phyloP scores from a whole-genome alignment of 2,113 vertebrate genomes.

The Puffinus mauretanicus region DNA sequence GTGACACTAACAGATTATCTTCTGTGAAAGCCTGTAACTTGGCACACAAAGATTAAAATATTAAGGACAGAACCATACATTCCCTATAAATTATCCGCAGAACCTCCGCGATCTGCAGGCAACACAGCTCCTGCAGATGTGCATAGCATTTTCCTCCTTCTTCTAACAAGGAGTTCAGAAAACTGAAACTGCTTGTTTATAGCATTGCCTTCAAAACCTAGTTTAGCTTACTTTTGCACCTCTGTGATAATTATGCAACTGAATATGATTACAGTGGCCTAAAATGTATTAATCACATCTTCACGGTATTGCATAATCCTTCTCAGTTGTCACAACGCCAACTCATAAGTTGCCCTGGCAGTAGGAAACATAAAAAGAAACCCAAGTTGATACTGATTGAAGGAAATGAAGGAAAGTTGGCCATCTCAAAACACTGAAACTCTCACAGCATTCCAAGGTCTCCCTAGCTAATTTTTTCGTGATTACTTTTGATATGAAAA shows the following conservation, averaged over 20 bases:
- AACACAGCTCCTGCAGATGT: neutral
- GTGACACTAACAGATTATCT: neutral
- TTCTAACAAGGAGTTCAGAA: neutral
- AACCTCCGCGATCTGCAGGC: neutral
- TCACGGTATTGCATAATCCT: slow-evolving; percentile 30
- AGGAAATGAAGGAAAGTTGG: slow-evolving; percentile 67
- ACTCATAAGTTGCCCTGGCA: slow-evolving; percentile 33
- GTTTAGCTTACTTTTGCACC: neutral
- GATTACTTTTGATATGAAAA: slow-evolving; percentile 63
- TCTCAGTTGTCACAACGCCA: slow-evolving; percentile 12
- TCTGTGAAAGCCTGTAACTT: neutral
- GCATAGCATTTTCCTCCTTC: neutral
- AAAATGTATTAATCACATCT: slow-evolving; percentile 54
- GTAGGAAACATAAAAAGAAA: slow-evolving; percentile 59
- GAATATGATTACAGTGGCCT: slow-evolving; percentile 35
- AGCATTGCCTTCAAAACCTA: neutral
- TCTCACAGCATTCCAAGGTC: slow-evolving; percentile 49
- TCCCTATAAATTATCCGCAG: neutral
- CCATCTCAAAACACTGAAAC: slow-evolving; percentile 15
- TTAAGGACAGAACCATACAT: neutral
- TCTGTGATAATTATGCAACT: slow-evolving; percentile 48
- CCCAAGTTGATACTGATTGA: slow-evolving; percentile 64
- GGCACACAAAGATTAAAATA: neutral
- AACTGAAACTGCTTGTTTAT: neutral
- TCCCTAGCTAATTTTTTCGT: slow-evolving; percentile 42